Evolutionary conservation across 2,888 invertebrate genomes (phyloP).

Genomic region (Dryocosmus kuriphilus): DNA sequence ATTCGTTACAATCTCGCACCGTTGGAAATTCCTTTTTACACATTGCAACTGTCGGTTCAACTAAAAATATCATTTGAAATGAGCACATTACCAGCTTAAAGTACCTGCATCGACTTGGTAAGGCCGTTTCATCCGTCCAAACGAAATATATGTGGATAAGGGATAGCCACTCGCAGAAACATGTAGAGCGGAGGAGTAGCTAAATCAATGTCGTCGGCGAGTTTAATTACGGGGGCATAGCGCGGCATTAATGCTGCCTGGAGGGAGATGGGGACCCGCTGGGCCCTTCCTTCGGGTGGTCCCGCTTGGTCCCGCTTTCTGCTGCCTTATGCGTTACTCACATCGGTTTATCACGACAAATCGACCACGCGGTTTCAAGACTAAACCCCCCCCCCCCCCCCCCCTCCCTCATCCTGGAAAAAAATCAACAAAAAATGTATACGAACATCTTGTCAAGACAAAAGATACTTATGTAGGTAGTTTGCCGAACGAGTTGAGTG

Average conservation of each 20-base stretch:
- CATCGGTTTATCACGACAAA: constrained; percentile 44
- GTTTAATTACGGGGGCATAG: constrained; percentile 68
- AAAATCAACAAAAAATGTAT: background rate
- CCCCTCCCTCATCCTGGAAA: background rate
- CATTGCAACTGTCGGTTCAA: background rate
- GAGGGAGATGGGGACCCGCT: constrained; percentile 58
- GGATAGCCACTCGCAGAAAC: constrained; percentile 48
- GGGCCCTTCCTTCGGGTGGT: constrained; percentile 68
- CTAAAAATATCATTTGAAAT: constrained; percentile 30
- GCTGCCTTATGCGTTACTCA: constrained; percentile 29
- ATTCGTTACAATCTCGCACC: background rate
- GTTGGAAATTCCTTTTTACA: background rate
- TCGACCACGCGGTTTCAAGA: constrained; percentile 7
- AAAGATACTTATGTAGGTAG: background rate
- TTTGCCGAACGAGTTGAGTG: constrained; percentile 10
- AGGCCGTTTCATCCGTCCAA: constrained; percentile 33
- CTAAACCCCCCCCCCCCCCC: background rate
- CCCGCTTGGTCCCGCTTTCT: constrained; percentile 64
- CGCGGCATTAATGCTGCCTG: constrained; percentile 7
- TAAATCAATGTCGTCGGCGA: constrained; percentile 73
- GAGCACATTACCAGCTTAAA: constrained; percentile 33
- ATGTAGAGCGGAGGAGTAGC: constrained; percentile 66
- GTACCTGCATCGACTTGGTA: constrained; percentile 21
- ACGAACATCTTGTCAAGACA: constrained; percentile 5
- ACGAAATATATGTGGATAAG: constrained; percentile 30